Percentiles rank a stretch among this genome's conserved stretches.
These are phyloP conservation scores for Leucosticte australis DNA, from an alignment of 2,113 vertebrate genomes.

Conservation along the genomic window DNA sequence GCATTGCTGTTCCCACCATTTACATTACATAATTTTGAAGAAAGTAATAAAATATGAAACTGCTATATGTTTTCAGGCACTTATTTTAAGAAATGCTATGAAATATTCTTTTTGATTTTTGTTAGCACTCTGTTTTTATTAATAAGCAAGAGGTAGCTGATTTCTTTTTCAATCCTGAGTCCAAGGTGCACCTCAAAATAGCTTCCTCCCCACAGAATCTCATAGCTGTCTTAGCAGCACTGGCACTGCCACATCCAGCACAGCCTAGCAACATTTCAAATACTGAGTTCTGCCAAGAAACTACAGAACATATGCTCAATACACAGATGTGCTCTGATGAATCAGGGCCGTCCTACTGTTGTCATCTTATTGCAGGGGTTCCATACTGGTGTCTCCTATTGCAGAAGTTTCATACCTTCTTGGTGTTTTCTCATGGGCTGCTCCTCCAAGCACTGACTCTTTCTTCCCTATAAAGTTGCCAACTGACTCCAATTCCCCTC, in stretches of 20 bases:
- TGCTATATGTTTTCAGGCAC: background rate
- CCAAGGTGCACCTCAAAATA: background rate
- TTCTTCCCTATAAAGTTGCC: too few relatives aligned
- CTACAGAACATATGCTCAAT: background rate
- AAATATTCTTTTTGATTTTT: background rate
- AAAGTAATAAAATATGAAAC: background rate
- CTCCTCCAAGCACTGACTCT: too few relatives aligned
- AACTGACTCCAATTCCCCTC: too few relatives aligned
- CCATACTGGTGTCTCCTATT: too few relatives aligned
- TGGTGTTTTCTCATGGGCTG: too few relatives aligned
- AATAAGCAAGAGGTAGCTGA: background rate
- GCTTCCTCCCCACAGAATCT: background rate
- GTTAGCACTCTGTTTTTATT: background rate
- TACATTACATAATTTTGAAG: background rate
- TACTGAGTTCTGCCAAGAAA: background rate
- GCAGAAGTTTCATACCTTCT: too few relatives aligned
- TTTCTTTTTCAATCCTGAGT: background rate
- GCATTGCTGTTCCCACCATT: background rate
- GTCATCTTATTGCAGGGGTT: too few relatives aligned
- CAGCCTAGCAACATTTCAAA: background rate
- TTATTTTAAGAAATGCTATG: background rate
- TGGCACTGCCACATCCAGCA: background rate
- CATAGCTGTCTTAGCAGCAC: background rate
- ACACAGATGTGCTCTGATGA: background rate
- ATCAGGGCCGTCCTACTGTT: background rate